These are phyloP conservation scores for Desoria tigrina DNA, from an alignment of 2,888 invertebrate species.

Conservation along the genomic window DNA sequence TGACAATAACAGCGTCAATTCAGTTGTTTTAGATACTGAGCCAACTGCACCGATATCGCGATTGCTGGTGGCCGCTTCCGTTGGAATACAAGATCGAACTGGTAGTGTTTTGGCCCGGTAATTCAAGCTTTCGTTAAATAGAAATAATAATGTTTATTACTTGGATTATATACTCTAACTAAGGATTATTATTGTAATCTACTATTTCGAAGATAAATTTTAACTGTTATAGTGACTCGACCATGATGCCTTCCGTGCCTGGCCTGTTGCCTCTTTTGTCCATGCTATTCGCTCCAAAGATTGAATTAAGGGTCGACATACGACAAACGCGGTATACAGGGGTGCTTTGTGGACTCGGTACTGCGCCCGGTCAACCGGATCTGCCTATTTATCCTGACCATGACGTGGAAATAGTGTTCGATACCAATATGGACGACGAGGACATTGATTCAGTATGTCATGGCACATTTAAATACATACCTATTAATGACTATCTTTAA, in stretches of 20 bases:
- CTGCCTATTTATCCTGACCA: conserved; percentile 72
- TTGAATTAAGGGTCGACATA: conserved; percentile 61
- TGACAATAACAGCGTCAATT: conserved; percentile 79
- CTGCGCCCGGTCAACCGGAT: conserved; percentile 56
- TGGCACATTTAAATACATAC: conserved; percentile 53
- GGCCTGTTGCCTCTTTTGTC: conserved; percentile 77
- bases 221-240: conserved; percentile 64
- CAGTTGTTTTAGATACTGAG: conserved; percentile 76
- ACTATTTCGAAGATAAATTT: too few species aligned
- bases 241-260: conserved; percentile 84
- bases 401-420: conserved; percentile 78
- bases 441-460: too few species aligned
- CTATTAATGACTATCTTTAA: conserved; percentile 29
- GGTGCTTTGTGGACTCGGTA: conserved; percentile 83
- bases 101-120: conserved; percentile 43
- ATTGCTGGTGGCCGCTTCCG: conserved; percentile 68
- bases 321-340: conserved; percentile 65
- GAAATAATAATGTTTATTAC: too few species aligned
- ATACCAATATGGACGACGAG: conserved; percentile 68
- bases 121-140: too few species aligned
- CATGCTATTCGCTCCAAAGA: conserved; percentile 77
- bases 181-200: too few species aligned
- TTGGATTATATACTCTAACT: too few species aligned
- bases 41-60: conserved; percentile 67
- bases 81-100: conserved; percentile 57